These are phyloP conservation scores for Lasioglossum lativentre DNA, from an alignment of 2,888 invertebrate species.

Conservation along the genomic window DNA sequence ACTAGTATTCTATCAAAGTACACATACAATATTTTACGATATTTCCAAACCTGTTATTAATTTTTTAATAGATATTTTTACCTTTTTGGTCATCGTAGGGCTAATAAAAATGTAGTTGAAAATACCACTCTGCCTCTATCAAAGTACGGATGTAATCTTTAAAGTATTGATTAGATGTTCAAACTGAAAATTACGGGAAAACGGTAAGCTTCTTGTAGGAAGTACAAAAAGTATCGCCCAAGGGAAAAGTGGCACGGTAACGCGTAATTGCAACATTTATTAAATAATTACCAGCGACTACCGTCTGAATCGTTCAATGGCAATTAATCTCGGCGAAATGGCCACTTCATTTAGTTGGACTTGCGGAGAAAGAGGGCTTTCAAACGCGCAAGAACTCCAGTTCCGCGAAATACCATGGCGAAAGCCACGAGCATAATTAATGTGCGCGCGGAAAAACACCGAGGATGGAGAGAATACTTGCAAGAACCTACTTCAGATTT, in stretches of 20 bases:
- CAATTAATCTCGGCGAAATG: constrained; percentile 40
- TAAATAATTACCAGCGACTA: constrained; percentile 24
- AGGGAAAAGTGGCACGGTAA: neutral
- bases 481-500: constrained; percentile 48
- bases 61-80: neutral
- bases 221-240: neutral
- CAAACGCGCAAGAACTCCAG: constrained; percentile 26
- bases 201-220: neutral
- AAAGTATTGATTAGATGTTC: neutral
- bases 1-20: neutral
- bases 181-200: neutral
- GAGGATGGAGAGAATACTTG: constrained; percentile 26
- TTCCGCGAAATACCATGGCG: constrained; percentile 36
- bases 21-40: neutral
- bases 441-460: constrained; percentile 37
- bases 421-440: constrained; percentile 55
- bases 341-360: constrained; percentile 41
- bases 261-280: constrained; percentile 24
- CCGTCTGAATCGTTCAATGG: constrained; percentile 27
- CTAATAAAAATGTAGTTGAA: neutral
- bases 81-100: too few species aligned
- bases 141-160: neutral
- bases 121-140: neutral
- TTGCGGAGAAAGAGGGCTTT: constrained; percentile 10
- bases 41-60: neutral